Evolutionary conservation across 23 tunicate genomes (phyloP).

Genomic region (Pegea sp.): DNA sequence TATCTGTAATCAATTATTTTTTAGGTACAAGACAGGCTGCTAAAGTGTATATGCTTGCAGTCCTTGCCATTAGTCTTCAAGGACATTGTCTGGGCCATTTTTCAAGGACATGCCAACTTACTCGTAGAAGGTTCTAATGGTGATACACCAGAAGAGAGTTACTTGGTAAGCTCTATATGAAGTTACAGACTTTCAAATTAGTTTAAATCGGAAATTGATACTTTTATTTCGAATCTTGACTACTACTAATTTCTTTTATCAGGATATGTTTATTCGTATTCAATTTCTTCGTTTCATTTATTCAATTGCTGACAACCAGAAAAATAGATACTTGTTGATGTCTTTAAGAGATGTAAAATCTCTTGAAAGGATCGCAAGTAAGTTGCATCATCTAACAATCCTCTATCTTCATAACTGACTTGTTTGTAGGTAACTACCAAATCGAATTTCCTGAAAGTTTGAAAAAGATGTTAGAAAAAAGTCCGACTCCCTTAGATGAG

Average conservation of each 20-base stretch:
- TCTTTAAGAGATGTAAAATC: constrained; percentile 5
- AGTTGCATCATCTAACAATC: too few species aligned
- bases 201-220: not conserved
- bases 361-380: constrained; percentile 9
- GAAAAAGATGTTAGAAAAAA: constrained; percentile 1
- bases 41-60: constrained; percentile 2
- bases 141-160: not conserved
- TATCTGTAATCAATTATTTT: too few species aligned
- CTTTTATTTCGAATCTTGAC: not conserved
- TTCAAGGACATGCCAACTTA: not conserved
- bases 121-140: not conserved
- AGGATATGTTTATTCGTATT: constrained; percentile 26
- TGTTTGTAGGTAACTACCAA: too few species aligned
- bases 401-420: too few species aligned
- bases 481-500: constrained; percentile 8
- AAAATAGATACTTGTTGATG: constrained; percentile 33
- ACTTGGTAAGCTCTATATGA: too few species aligned
- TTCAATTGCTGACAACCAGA: constrained; percentile 41
- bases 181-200: too few species aligned
- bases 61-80: constrained; percentile 2
- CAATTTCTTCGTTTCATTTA: constrained; percentile 54
- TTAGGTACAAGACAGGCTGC: constrained; percentile 6
- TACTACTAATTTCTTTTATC: constrained; percentile 1
- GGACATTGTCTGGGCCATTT: constrained; percentile 10
- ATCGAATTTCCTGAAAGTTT: too few species aligned